A percentile compares a stretch with the other conserved stretches of the same genome.
These are phyloP conservation scores for Tenebrio molitor DNA, from an alignment of 1,140 invertebrate genomes.

Conservation along the genomic window DNA sequence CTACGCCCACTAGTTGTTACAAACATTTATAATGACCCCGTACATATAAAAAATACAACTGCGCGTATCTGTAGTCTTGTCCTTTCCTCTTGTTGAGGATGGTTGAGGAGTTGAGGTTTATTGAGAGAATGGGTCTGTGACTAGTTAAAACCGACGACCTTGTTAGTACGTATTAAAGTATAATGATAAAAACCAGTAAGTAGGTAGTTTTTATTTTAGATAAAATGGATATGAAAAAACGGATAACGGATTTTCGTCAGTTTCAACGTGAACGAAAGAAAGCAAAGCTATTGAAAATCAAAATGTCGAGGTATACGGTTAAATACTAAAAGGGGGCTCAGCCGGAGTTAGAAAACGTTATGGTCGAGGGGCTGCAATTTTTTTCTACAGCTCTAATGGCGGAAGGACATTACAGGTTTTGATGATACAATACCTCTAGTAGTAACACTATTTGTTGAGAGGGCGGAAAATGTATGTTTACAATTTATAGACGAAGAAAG, in stretches of 20 bases:
- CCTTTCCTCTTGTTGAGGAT: neutral
- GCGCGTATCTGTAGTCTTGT: neutral
- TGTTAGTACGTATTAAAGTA: conserved; percentile 12
- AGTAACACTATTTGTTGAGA: neutral
- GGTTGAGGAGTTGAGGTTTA: neutral
- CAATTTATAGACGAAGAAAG: neutral
- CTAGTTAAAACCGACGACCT: neutral
- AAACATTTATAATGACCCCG: too few relatives aligned
- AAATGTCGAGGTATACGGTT: conserved; percentile 19
- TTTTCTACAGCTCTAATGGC: conserved; percentile 2
- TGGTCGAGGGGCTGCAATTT: conserved; percentile 5
- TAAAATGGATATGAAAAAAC: conserved; percentile 40
- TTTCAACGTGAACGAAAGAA: conserved; percentile 24
- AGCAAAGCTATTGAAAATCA: conserved; percentile 21
- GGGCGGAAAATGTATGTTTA: neutral
- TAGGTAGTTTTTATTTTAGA: conserved; percentile 39
- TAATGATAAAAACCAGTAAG: conserved; percentile 28
- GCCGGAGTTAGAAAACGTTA: neutral
- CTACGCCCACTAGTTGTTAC: too few relatives aligned
- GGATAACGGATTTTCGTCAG: conserved; percentile 31
- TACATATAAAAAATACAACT: too few relatives aligned
- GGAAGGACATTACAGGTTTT: conserved; percentile 8
- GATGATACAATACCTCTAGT: conserved; percentile 2
- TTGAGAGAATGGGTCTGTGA: too few relatives aligned
- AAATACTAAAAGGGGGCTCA: conserved; percentile 12